Percentiles rank a stretch among this genome's conserved stretches.
Evolutionary conservation across 1,140 invertebrate genomes (phyloP).

Genomic region (Eurosta solidaginis): DNA sequence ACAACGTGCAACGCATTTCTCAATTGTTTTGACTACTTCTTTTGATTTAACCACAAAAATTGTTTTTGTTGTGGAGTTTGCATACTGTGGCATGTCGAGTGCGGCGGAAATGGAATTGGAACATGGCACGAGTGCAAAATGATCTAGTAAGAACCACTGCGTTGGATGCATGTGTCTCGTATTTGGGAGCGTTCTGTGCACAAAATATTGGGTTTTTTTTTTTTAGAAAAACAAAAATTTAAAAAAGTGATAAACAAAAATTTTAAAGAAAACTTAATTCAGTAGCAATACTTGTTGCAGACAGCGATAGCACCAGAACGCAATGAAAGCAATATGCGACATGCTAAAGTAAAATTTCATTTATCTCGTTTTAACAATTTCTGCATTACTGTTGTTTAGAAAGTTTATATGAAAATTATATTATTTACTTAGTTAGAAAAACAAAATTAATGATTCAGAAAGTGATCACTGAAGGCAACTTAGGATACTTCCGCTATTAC

Average conservation of each 20-base stretch:
- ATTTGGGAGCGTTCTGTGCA: background rate
- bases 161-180: background rate
- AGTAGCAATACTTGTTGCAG: too few species aligned
- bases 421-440: too few species aligned
- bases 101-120: background rate
- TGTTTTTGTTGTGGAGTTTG: background rate
- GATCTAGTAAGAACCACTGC: background rate
- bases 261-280: background rate
- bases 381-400: too few species aligned
- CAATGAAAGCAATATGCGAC: too few species aligned
- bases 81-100: background rate
- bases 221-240: background rate
- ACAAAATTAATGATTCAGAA: too few species aligned
- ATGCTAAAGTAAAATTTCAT: too few species aligned
- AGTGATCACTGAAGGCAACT: too few species aligned
- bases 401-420: too few species aligned
- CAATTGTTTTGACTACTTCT: background rate
- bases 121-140: slow-evolving; percentile 3
- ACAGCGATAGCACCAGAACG: too few species aligned
- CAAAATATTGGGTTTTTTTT: background rate
- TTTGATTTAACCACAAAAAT: background rate
- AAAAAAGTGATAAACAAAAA: background rate
- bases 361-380: too few species aligned
- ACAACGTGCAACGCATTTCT: slow-evolving; percentile 21
- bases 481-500: too few species aligned